phyloP scores from a whole-genome alignment of 2,888 invertebrate species.

The Sarcophaga subvicina region DNA sequence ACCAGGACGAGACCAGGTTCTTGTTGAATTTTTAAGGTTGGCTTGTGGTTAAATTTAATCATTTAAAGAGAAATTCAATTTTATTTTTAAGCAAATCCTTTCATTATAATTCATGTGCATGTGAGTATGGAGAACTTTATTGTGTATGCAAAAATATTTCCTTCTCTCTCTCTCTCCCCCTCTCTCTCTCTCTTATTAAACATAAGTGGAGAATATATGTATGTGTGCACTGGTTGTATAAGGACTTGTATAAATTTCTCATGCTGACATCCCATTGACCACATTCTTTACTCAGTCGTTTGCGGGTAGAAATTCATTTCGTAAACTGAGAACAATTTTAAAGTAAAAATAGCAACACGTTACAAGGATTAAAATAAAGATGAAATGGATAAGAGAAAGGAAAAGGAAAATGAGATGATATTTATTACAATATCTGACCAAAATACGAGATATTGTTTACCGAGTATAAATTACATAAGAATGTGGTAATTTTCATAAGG shows the following conservation, averaged over 20 bases:
- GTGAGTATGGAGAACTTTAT: not conserved
- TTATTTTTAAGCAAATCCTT: not conserved
- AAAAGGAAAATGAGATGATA: no score
- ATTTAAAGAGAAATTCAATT: slow-evolving; percentile 65
- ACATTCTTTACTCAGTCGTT: slow-evolving; percentile 2
- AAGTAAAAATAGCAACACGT: not conserved
- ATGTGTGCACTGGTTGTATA: not conserved
- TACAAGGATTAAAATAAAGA: not conserved
- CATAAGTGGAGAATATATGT: not conserved
- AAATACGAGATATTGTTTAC: not conserved
- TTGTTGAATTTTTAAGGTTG: slow-evolving; percentile 52
- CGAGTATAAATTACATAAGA: not conserved
- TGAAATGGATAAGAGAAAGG: not conserved
- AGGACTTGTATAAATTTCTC: not conserved
- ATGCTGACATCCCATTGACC: not conserved
- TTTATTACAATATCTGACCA: not conserved
- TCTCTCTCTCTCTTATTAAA: not conserved
- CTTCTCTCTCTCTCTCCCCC: no score
- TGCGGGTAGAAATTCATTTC: not conserved
- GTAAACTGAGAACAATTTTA: not conserved
- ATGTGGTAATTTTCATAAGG: slow-evolving; percentile 8
- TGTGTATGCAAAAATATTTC: not conserved
- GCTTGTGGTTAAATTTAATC: slow-evolving; percentile 64
- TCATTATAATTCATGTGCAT: slow-evolving; percentile 23
- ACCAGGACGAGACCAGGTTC: slow-evolving; percentile 45